Base-by-base conservation (phyloP, 2,113 vertebrate genomes). In the Cavia aperea region DNA sequence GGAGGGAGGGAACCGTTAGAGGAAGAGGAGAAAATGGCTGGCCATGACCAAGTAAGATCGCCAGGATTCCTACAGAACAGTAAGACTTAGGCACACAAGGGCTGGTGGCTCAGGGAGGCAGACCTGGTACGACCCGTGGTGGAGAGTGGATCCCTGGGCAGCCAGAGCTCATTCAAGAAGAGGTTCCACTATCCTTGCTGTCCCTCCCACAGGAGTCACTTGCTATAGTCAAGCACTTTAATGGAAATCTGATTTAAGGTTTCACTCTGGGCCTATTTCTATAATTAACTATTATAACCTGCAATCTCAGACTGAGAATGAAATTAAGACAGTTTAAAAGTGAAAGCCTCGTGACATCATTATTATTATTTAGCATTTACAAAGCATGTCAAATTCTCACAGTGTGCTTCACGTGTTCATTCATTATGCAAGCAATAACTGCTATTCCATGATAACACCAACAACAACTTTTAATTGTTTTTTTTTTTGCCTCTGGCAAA, bases 211-310 rank as follows among this genome's bases (percentile, higher is more conserved):
- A 65, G 84, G 66, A 93, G 62, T 70, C 85, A 97, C 29, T 49
- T 94, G 95, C 96, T 66, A 73, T 1, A 88, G 96, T 70, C 94
- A 96, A 0, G 0, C 66, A 81, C 2, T 9, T 95, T 92, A 92
- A 92, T 7, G 94, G 91, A 95, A 97, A 92, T 95, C 88, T 95
- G 92, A 95, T 94, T 96, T 92, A 87, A 49, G 31, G 23, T 65
- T 93, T 94, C 89, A 94, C 81, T 90, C 86, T 93, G 93, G 94
- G 94, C 93, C 86, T 81, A 95, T 95, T 7, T 86, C 94, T 97
- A 93, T 96, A 96, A 97, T 96, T 95, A 93, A 92, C 88, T 94
- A 94, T 95, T 63, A 62, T 51, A 94, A 96, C 84, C 93, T 89
- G 94, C 91, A 93, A 94, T 91, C 95, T 95, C 96, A 95, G 82